Conservation (phyloP, 2,797 vertebrate species). For the Brachymystax lenok region DNA sequence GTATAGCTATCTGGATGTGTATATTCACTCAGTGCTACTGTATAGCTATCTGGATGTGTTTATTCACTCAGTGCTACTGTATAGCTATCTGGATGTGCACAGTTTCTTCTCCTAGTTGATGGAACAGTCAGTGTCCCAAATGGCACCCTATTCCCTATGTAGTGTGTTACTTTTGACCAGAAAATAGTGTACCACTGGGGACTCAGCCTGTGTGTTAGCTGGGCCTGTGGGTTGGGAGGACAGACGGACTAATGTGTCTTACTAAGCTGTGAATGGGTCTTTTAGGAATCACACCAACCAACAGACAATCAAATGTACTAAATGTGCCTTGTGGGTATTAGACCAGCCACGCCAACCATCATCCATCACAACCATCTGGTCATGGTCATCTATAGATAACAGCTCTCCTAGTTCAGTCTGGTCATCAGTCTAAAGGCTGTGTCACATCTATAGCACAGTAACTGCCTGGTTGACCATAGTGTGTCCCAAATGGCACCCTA, state of each 20-base stretch:
- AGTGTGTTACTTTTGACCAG: background rate
- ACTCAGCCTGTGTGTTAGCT: conserved; percentile 57
- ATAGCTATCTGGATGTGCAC: conserved; percentile 43
- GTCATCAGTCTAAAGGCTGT: no score
- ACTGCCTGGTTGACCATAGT: no score
- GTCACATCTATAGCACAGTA: no score
- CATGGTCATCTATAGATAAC: no score
- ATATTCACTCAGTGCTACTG: no score
- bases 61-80: conserved; percentile 54
- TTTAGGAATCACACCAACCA: conserved; percentile 52
- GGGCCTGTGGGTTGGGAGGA: conserved; percentile 62
- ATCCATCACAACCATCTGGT: no score
- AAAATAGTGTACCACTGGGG: conserved; percentile 13
- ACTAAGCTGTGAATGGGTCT: conserved; percentile 37
- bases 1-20: conserved; percentile 56
- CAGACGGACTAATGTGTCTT: conserved; percentile 70
- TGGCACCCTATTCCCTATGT: background rate
- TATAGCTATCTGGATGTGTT: conserved; percentile 29
- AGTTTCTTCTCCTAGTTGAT: conserved; percentile 53
- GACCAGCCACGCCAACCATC: conserved; percentile 19
- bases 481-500: no score
- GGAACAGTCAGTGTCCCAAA: conserved; percentile 11
- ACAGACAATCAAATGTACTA: conserved; percentile 74
- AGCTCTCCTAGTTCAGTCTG: no score
- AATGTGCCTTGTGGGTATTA: conserved; percentile 75